Evolutionary conservation across 1,140 invertebrate species (phyloP).

Genomic region (Leptonema lineaticorne): DNA sequence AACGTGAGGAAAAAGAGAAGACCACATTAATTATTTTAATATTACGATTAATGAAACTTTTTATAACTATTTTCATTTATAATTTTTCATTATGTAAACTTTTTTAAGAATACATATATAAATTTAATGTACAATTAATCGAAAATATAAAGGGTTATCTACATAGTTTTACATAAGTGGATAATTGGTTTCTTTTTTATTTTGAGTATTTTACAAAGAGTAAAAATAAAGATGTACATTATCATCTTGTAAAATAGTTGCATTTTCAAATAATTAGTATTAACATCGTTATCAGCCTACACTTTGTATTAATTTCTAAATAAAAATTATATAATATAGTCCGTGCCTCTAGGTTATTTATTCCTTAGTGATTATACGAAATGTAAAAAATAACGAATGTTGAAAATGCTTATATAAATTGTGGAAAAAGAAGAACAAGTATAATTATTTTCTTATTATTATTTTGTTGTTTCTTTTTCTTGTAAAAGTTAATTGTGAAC

Average conservation of each 20-base stretch:
- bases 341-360: constrained; percentile 42
- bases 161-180: too few species aligned
- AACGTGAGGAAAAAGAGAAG: too few species aligned
- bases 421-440: background rate
- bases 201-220: too few species aligned
- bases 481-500: background rate
- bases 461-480: constrained; percentile 1
- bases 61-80: too few species aligned
- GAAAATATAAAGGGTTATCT: too few species aligned
- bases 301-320: constrained; percentile 27
- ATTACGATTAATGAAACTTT: background rate
- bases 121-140: too few species aligned
- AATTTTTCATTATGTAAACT: background rate
- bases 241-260: constrained; percentile 36
- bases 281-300: constrained; percentile 36
- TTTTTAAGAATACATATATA: too few species aligned
- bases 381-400: constrained; percentile 15
- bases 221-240: too few species aligned
- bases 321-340: constrained; percentile 37
- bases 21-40: too few species aligned
- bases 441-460: too few species aligned
- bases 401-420: constrained; percentile 17
- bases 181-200: too few species aligned
- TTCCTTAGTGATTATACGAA: constrained; percentile 35
- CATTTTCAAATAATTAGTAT: constrained; percentile 32